phyloP scores from a whole-genome alignment of 2,888 invertebrate genomes.

The Carabus problematicus region DNA sequence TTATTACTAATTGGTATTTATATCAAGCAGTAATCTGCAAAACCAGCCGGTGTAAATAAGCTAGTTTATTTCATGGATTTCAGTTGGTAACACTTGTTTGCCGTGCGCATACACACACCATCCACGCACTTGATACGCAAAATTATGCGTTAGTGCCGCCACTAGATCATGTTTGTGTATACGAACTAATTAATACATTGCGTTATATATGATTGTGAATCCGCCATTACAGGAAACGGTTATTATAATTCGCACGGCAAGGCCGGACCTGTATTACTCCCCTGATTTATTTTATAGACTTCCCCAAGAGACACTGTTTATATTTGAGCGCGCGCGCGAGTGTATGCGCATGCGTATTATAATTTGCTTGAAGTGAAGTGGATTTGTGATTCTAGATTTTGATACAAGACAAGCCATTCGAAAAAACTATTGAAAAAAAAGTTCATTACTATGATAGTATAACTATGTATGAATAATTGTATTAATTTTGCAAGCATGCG shows the following conservation, averaged over 20 bases:
- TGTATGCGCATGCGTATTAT: not conserved
- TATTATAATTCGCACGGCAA: constrained; percentile 13
- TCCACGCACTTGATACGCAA: constrained; percentile 36
- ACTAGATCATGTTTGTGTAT: constrained; percentile 28
- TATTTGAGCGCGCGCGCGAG: not conserved
- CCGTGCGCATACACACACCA: constrained; percentile 1
- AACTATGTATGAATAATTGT: too few relatives aligned
- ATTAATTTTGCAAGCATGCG: too few relatives aligned
- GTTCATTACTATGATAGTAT: too few relatives aligned
- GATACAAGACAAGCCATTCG: too few relatives aligned
- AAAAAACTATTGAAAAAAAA: too few relatives aligned
- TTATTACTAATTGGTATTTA: constrained; percentile 40
- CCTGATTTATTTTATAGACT: constrained; percentile 12
- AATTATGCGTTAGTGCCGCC: constrained; percentile 32
- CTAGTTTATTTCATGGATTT: constrained; percentile 16
- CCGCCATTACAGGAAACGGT: constrained; percentile 35
- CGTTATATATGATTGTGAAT: constrained; percentile 35
- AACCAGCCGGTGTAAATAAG: constrained; percentile 27
- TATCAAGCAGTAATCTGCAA: constrained; percentile 16
- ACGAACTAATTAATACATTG: constrained; percentile 39
- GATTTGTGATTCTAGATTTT: too few relatives aligned
- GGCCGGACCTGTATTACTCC: not conserved
- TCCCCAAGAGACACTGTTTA: not conserved
- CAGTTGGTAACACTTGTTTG: constrained; percentile 10
- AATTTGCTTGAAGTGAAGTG: not conserved